These are phyloP conservation scores for Melitaea athalia DNA, from an alignment of 2,888 invertebrate species.

Conservation along the genomic window DNA sequence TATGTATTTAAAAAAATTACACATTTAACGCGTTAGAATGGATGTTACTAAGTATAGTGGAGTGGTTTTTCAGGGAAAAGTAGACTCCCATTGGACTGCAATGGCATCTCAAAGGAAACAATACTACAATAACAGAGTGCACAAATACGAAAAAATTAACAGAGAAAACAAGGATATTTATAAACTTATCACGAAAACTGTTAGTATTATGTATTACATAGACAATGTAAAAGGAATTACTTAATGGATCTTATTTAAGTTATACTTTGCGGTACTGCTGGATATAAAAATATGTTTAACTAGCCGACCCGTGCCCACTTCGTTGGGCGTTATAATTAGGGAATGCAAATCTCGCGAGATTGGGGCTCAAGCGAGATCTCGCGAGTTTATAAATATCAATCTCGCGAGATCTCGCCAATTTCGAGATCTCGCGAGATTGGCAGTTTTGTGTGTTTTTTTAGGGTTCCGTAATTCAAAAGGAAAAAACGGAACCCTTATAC, in stretches of 20 bases:
- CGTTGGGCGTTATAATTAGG: too few relatives aligned
- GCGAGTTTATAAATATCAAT: too few relatives aligned
- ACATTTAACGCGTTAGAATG: not conserved
- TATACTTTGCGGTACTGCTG: not conserved
- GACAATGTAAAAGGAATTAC: too few relatives aligned
- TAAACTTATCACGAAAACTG: constrained; percentile 48
- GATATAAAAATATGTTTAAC: not conserved
- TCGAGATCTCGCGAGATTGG: too few relatives aligned
- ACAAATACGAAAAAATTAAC: constrained; percentile 43
- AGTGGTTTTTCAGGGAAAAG: constrained; percentile 54
- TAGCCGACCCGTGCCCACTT: too few relatives aligned
- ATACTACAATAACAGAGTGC: constrained; percentile 48
- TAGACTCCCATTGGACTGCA: constrained; percentile 58
- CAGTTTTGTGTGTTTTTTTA: too few relatives aligned
- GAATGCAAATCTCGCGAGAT: too few relatives aligned
- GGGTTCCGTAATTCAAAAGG: too few relatives aligned
- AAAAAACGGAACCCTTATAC: too few relatives aligned
- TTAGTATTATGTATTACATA: constrained; percentile 42
- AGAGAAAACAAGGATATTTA: constrained; percentile 53
- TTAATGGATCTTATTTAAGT: not conserved
- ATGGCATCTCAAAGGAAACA: constrained; percentile 38
- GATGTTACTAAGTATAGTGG: not conserved
- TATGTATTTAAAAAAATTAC: not conserved
- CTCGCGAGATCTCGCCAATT: too few relatives aligned
- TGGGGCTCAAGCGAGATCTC: too few relatives aligned